Conservation (phyloP, 2,113 vertebrate species). For the Rhinopomastus cyanomelas region DNA sequence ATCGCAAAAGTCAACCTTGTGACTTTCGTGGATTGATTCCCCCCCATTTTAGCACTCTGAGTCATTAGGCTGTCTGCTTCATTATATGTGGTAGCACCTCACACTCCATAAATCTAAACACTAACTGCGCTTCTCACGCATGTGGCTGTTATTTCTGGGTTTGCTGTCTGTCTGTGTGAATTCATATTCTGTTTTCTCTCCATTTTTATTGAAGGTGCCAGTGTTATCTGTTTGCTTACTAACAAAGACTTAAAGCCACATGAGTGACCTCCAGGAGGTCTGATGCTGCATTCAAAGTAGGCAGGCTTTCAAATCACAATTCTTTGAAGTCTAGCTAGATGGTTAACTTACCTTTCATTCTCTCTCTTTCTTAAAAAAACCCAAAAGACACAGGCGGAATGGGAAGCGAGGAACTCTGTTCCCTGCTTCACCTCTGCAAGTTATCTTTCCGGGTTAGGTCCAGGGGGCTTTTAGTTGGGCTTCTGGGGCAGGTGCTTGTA, state of each 20-base stretch:
- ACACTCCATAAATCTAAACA: slow-evolving; percentile 50
- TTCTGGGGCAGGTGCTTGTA: neutral
- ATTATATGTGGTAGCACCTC: slow-evolving; percentile 22
- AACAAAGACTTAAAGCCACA: neutral
- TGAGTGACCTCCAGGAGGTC: neutral
- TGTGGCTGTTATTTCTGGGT: slow-evolving; percentile 13
- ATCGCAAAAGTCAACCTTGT: slow-evolving; percentile 35
- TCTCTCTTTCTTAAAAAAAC: fast-evolving
- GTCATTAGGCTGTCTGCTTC: slow-evolving; percentile 57
- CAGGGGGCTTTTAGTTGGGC: neutral
- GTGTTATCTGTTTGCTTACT: neutral
- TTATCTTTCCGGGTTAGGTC: neutral
- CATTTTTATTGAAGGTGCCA: neutral
- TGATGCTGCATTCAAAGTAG: neutral
- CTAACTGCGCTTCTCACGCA: slow-evolving; percentile 9
- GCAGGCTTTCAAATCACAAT: neutral
- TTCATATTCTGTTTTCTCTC: neutral
- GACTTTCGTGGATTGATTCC: slow-evolving; percentile 37
- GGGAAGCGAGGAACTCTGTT: neutral
- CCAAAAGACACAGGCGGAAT: neutral
- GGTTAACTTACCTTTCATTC: neutral
- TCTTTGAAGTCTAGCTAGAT: neutral
- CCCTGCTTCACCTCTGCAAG: neutral
- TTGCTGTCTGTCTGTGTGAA: slow-evolving; percentile 1
- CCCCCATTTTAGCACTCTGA: slow-evolving; percentile 31